phyloP scores from a whole-genome alignment of 1,140 invertebrate genomes.

The Glossosoma conforme region DNA sequence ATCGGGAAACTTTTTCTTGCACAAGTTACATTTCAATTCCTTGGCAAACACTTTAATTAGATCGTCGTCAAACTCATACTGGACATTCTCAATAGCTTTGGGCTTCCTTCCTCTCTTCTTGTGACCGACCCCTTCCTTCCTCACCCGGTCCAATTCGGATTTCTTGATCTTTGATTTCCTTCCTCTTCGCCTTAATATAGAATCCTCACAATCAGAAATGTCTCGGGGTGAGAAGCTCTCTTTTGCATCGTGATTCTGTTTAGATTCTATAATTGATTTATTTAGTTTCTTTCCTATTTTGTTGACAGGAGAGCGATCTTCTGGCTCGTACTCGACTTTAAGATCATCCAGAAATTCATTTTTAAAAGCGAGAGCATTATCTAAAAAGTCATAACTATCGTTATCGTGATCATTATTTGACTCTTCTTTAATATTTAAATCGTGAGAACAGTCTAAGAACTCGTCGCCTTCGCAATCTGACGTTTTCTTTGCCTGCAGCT shows the following conservation, averaged over 20 bases:
- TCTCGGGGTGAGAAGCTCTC: neutral
- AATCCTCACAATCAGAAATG: conserved; percentile 7
- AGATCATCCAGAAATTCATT: conserved; percentile 18
- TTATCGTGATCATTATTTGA: conserved; percentile 12
- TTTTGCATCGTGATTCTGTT: conserved; percentile 4
- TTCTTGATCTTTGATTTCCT: conserved; percentile 1
- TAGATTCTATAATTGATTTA: neutral
- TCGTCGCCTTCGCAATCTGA: neutral
- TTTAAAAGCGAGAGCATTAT: conserved; percentile 8
- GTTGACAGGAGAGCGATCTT: too few relatives aligned
- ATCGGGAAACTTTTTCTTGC: conserved; percentile 18
- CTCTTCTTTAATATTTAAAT: conserved; percentile 21
- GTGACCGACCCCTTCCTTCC: neutral
- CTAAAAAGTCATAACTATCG: conserved; percentile 14
- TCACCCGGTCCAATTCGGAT: neutral
- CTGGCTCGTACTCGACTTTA: conserved; percentile 15
- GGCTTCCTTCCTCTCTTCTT: conserved; percentile 17
- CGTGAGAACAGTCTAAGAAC: conserved; percentile 2
- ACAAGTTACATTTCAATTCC: conserved; percentile 15
- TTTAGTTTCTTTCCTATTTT: neutral
- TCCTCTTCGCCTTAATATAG: conserved; percentile 3
- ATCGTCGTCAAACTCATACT: conserved; percentile 3
- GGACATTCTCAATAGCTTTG: conserved; percentile 3
- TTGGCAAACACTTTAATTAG: conserved; percentile 11
- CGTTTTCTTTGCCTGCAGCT: conserved; percentile 5